These are phyloP conservation scores for Archocentrus centrarchus DNA, from an alignment of 2,113 vertebrate genomes.

Conservation along the genomic window DNA sequence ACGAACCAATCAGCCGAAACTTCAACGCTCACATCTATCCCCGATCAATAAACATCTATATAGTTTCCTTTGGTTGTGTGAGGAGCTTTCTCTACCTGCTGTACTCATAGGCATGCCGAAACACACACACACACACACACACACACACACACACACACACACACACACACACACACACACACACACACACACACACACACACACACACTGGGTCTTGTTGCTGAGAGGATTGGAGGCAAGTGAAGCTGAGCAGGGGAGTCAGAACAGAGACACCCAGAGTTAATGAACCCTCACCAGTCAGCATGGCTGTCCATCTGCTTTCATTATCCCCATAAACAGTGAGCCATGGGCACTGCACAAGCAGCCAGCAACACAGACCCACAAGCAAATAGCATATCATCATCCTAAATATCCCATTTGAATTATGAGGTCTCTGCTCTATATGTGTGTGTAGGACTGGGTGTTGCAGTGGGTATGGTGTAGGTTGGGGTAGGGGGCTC, in stretches of 20 bases:
- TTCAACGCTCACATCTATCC: constrained; percentile 44
- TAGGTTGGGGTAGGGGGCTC: neutral
- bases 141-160: neutral
- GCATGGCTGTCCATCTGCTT: constrained; percentile 86
- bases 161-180: neutral
- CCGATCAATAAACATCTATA: constrained; percentile 65
- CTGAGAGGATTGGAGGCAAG: constrained; percentile 53
- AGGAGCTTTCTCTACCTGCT: constrained; percentile 3
- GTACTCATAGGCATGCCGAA: neutral
- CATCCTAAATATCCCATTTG: constrained; percentile 43
- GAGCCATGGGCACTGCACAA: constrained; percentile 48
- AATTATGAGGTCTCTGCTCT: constrained; percentile 30
- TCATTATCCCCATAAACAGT: constrained; percentile 80
- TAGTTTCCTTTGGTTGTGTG: constrained; percentile 30
- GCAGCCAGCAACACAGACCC: constrained; percentile 55
- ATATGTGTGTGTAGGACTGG: constrained; percentile 20
- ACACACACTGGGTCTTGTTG: constrained; percentile 15
- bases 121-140: neutral
- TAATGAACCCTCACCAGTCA: constrained; percentile 85
- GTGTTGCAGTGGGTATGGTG: neutral
- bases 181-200: neutral
- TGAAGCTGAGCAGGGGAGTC: constrained; percentile 55
- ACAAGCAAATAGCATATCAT: constrained; percentile 41
- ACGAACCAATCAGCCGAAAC: constrained; percentile 65
- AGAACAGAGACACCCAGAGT: constrained; percentile 75